Conservation (phyloP, 2,113 vertebrate species). For the Ahaetulla prasina region DNA sequence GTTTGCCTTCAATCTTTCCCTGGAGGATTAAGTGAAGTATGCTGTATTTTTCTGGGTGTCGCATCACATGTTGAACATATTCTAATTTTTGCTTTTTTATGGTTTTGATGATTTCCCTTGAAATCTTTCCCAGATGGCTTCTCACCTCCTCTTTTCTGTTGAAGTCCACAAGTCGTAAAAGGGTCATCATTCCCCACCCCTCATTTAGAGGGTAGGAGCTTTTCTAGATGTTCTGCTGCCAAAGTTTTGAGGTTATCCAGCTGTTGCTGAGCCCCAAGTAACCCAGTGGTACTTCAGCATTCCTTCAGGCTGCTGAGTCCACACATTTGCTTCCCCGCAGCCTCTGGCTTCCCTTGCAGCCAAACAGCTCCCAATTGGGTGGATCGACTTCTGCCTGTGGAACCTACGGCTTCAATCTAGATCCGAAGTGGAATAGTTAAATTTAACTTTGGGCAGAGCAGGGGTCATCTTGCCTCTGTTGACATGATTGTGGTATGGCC, state of each 20-base stretch:
- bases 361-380: neutral
- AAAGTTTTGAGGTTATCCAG: neutral
- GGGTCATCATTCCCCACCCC: neutral
- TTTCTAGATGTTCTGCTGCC: neutral
- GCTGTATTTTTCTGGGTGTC: too few species aligned
- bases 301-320: neutral
- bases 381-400: neutral
- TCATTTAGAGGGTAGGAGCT: neutral
- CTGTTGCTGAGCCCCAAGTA: neutral
- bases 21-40: too few species aligned
- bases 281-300: neutral
- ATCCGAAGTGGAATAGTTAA: neutral
- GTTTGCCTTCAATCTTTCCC: too few species aligned
- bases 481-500: neutral
- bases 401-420: neutral
- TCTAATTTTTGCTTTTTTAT: too few species aligned
- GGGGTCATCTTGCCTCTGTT: neutral
- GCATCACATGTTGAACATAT: too few species aligned
- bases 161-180: neutral
- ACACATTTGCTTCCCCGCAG: neutral
- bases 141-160: neutral
- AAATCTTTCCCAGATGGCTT: too few species aligned
- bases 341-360: neutral
- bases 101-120: too few species aligned
- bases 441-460: constrained; percentile 1